Conservation (phyloP, 1,140 invertebrate species). For the Heliconius eleuchia region DNA sequence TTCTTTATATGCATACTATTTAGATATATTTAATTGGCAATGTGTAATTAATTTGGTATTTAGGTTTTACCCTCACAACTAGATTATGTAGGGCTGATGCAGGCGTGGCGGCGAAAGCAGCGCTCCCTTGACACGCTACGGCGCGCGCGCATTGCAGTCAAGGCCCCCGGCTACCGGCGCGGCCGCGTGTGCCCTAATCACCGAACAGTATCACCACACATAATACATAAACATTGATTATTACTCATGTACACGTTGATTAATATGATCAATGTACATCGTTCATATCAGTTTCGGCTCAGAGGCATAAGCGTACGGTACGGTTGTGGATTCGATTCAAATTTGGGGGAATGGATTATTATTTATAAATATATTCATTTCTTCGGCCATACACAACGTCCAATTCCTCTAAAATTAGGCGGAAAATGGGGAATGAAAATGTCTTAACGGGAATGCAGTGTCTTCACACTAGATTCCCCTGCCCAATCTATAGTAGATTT, state of each 20-base stretch:
- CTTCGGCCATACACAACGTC: no score
- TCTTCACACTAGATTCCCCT: no score
- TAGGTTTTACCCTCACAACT: slow-evolving; percentile 37
- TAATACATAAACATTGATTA: slow-evolving; percentile 14
- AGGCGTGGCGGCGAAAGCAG: slow-evolving; percentile 78
- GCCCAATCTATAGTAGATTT: no score
- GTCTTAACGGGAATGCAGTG: no score
- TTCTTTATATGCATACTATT: neutral
- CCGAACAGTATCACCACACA: slow-evolving; percentile 41
- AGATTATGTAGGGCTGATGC: slow-evolving; percentile 50
- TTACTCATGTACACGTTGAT: slow-evolving; percentile 31
- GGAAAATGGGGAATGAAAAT: no score
- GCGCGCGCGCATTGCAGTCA: slow-evolving; percentile 78
- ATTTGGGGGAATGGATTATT: no score
- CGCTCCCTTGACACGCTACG: slow-evolving; percentile 79
- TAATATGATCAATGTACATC: neutral
- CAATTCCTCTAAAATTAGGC: no score
- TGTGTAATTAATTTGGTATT: slow-evolving; percentile 36
- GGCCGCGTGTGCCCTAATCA: slow-evolving; percentile 45
- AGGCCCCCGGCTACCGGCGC: slow-evolving; percentile 62
- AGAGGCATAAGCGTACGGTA: no score
- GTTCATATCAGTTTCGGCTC: no score
- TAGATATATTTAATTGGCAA: neutral
- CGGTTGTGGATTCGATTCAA: no score
- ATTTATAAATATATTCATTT: no score